Evolutionary conservation across 2,797 vertebrate species (phyloP).

Genomic region (Selene dorsalis): DNA sequence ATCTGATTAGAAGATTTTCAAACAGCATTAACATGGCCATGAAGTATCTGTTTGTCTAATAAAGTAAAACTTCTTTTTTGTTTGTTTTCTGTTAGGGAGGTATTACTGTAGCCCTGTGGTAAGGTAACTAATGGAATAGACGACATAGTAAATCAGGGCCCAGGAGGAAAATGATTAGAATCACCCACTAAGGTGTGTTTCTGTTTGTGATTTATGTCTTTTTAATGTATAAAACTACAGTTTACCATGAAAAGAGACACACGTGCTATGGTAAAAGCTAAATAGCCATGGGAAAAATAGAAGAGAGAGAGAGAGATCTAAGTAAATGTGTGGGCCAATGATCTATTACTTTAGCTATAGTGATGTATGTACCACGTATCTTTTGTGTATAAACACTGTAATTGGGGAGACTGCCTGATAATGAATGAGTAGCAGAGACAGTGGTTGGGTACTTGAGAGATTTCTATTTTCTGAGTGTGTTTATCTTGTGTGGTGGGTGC

Average conservation of each 20-base stretch:
- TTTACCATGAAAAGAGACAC: too few relatives aligned
- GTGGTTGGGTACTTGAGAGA: constrained; percentile 37
- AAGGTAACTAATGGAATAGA: background rate
- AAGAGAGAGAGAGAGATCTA: constrained; percentile 5
- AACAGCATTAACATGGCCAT: background rate
- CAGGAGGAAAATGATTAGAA: background rate
- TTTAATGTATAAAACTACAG: constrained; percentile 6
- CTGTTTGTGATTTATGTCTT: background rate
- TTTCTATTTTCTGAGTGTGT: constrained; percentile 53
- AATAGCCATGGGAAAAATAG: background rate
- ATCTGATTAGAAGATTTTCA: background rate
- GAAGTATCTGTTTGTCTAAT: background rate
- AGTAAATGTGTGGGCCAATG: constrained; percentile 9
- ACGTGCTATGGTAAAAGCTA: constrained; percentile 17
- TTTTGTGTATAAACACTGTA: constrained; percentile 57
- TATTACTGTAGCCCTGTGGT: background rate
- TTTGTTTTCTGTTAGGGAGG: background rate
- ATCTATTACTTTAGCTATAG: constrained; percentile 19
- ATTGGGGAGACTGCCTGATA: constrained; percentile 50
- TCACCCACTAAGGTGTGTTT: constrained; percentile 18
- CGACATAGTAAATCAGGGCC: background rate
- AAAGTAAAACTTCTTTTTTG: background rate
- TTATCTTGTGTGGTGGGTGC: constrained; percentile 48
- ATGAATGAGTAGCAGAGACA: constrained; percentile 40
- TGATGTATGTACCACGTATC: constrained; percentile 22